Evolutionary conservation across 2,113 vertebrate genomes (phyloP).

Genomic region (Stomatorhinus ivindoensis): DNA sequence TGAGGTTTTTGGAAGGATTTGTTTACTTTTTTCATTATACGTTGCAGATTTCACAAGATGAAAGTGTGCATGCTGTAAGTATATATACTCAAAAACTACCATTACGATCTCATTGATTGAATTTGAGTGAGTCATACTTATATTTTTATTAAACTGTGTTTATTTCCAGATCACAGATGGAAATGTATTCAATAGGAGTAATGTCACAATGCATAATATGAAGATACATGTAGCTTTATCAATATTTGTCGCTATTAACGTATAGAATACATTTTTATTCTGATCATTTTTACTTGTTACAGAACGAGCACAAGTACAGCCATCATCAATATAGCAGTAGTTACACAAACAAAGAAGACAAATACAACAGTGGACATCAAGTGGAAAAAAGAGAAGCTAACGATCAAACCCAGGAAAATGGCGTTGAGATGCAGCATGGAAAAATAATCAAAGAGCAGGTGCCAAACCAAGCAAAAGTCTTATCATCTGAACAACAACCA

Average conservation of each 20-base stretch:
- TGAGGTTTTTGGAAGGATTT: background rate
- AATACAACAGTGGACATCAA: background rate
- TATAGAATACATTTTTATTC: background rate
- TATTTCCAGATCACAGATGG: background rate
- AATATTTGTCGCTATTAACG: background rate
- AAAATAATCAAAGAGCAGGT: background rate
- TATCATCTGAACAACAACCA: background rate
- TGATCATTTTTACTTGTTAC: background rate
- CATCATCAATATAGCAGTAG: background rate
- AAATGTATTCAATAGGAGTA: background rate
- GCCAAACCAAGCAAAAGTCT: background rate
- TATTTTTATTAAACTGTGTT: background rate
- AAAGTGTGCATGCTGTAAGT: background rate
- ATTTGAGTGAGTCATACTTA: background rate
- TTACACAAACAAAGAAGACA: background rate
- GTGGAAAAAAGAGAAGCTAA: background rate
- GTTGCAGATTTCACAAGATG: conserved; percentile 12
- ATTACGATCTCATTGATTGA: background rate
- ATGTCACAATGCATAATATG: background rate
- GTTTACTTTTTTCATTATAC: background rate
- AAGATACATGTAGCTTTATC: background rate
- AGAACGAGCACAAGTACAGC: background rate
- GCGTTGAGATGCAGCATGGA: background rate
- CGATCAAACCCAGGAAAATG: background rate
- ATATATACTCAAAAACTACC: background rate